These are phyloP conservation scores for Tyria jacobaeae DNA, from an alignment of 2,888 invertebrate genomes.

Conservation along the genomic window DNA sequence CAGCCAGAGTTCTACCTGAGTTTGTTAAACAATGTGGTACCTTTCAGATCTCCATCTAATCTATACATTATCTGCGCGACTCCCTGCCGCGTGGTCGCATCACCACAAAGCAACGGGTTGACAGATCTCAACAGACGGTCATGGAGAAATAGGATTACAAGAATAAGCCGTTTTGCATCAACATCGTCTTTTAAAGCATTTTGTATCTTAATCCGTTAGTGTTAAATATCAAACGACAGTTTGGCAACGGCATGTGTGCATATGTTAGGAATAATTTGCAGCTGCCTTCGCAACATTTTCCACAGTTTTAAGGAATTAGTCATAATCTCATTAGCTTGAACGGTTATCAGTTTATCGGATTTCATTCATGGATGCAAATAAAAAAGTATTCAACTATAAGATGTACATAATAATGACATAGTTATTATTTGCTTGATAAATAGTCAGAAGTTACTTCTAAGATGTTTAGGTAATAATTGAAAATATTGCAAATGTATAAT, in stretches of 20 bases:
- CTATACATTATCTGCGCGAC: constrained; percentile 78
- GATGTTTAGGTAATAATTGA: too few relatives aligned
- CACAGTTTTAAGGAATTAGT: constrained; percentile 74
- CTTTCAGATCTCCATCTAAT: constrained; percentile 83
- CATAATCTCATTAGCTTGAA: constrained; percentile 72
- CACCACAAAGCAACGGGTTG: constrained; percentile 85
- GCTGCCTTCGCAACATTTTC: constrained; percentile 64
- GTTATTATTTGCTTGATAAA: neutral
- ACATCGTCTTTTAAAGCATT: constrained; percentile 60
- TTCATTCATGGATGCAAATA: constrained; percentile 18
- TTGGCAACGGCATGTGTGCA: constrained; percentile 54
- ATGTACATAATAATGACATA: neutral
- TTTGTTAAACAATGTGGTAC: constrained; percentile 79
- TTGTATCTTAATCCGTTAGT: constrained; percentile 56
- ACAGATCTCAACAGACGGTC: constrained; percentile 81
- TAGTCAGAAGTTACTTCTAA: too few relatives aligned
- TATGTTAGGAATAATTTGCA: constrained; percentile 60
- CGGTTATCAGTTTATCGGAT: constrained; percentile 41
- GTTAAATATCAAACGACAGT: constrained; percentile 33
- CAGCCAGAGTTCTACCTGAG: constrained; percentile 71
- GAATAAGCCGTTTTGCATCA: constrained; percentile 66
- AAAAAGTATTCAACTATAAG: neutral
- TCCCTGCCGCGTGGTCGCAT: constrained; percentile 78
- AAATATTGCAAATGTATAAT: too few relatives aligned
- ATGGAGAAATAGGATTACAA: constrained; percentile 80